Conservation (phyloP, 2,888 invertebrate species). For the Trimorus sp. region DNA sequence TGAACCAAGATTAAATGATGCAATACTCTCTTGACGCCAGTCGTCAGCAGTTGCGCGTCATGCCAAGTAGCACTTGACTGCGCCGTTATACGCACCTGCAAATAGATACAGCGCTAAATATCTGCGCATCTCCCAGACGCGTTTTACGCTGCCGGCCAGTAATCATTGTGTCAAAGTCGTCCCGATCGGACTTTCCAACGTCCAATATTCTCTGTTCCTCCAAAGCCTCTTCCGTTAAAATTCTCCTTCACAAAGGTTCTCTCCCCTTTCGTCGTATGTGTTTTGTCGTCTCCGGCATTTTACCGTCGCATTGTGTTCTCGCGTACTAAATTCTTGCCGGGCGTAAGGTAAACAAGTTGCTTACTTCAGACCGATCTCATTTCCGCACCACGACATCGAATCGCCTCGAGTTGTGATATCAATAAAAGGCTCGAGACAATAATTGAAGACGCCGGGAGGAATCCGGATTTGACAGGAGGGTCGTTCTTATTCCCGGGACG, state of each 20-base stretch:
- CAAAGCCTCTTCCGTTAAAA: too few species aligned
- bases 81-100: slow-evolving; percentile 74
- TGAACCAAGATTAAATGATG: slow-evolving; percentile 58
- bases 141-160: slow-evolving; percentile 13
- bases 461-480: slow-evolving; percentile 43
- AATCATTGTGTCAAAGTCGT: slow-evolving; percentile 35
- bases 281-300: too few species aligned
- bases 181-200: not conserved
- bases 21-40: slow-evolving; percentile 64
- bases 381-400: not conserved
- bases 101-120: slow-evolving; percentile 73
- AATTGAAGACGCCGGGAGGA: slow-evolving; percentile 33
- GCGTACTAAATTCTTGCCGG: too few species aligned
- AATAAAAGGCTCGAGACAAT: slow-evolving; percentile 23
- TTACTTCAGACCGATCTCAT: too few species aligned
- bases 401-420: slow-evolving; percentile 3
- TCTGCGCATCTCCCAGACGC: slow-evolving; percentile 59
- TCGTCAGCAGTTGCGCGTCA: slow-evolving; percentile 67
- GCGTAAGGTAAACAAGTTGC: too few species aligned
- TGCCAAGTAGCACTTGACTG: slow-evolving; percentile 73
- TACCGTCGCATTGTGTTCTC: too few species aligned
- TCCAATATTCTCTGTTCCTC: too few species aligned
- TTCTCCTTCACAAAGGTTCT: too few species aligned
- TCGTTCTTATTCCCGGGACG: slow-evolving; percentile 61
- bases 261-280: too few species aligned